Evolutionary conservation across 2,888 invertebrate species (phyloP).

Genomic region (Limnephilus marmoratus): DNA sequence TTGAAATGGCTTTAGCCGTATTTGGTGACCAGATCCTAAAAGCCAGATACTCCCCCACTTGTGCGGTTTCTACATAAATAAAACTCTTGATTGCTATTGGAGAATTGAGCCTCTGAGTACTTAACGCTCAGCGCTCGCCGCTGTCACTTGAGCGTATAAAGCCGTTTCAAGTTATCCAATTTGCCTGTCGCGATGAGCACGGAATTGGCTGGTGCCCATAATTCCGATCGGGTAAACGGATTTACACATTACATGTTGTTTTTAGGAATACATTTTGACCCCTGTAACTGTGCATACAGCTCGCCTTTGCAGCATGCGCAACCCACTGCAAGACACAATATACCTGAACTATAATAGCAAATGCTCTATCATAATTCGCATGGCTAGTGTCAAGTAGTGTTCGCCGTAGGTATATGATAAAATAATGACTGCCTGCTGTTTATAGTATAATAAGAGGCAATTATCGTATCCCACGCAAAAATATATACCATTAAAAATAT

Average conservation of each 20-base stretch:
- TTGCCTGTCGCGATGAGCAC: not conserved
- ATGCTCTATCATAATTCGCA: no score
- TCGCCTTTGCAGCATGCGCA: not conserved
- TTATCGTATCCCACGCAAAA: no score
- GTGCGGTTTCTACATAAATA: no score
- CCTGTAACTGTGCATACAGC: not conserved
- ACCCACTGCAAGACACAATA: not conserved
- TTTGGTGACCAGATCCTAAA: no score
- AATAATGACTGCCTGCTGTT: not conserved
- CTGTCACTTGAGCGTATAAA: not conserved
- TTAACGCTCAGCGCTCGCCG: not conserved
- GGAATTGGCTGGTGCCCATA: not conserved
- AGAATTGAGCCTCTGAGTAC: not conserved
- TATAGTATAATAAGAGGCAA: no score
- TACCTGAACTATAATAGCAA: no score
- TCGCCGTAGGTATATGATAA: not conserved
- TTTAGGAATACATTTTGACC: not conserved
- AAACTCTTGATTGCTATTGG: no score
- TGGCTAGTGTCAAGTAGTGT: not conserved
- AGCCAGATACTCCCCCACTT: no score
- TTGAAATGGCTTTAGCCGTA: no score
- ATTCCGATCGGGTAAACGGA: not conserved
- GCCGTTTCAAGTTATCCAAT: not conserved
- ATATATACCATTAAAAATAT: no score
- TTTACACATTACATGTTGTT: not conserved